Evolutionary conservation across 2,888 invertebrate genomes (phyloP), one percentile per base, ranked within the genome.

Genomic region (Callyntrura sp.): DNA sequence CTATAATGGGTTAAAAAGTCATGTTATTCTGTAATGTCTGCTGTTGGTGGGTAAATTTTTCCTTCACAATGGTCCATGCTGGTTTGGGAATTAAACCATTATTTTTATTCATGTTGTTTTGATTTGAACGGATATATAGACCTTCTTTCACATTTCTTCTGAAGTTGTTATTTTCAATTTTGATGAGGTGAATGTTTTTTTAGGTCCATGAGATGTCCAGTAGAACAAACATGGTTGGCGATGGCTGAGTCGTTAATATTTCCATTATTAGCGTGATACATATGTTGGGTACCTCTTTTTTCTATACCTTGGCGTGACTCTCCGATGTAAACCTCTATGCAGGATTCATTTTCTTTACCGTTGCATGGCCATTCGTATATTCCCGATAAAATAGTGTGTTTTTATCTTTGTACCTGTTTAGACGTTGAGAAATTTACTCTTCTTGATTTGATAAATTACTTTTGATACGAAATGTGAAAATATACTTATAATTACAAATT

Each of bases 31-130:
- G n/a, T n/a, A n/a, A n/a, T n/a, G n/a, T n/a, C n/a, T n/a, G n/a
- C n/a, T n/a, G n/a, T n/a, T 62, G 45, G 11, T 48, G 14, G 5
- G 14, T 48, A 23, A 48, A 23, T 45, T 45, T 45, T 73, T 84
- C 20, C 70, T 43, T 43, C 4, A 85, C 55, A 14, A 62, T 43
- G 12, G 76, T 76, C 84, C 84, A 84, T 11, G 12, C 23, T 20
- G 84, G 43, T 14, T 55, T 70, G 11, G 65, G 65, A 8, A 28
- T n/a, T 1, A 43, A n/a, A 17, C 85, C 85, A 17, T 48, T 76
- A 20, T 85, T 76, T 20, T 76, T 43, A 25, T 85, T 85, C 23
- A 85, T 85, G 23, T n/a, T n/a, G n/a, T n/a, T n/a, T n/a, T n/a
- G n/a, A n/a, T n/a, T n/a, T n/a, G n/a, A n/a, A n/a, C n/a, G 20